Percentiles rank a stretch among this genome's conserved stretches.
Evolutionary conservation across 2,113 vertebrate species (phyloP).

Genomic region (Aplodontia rufa): DNA sequence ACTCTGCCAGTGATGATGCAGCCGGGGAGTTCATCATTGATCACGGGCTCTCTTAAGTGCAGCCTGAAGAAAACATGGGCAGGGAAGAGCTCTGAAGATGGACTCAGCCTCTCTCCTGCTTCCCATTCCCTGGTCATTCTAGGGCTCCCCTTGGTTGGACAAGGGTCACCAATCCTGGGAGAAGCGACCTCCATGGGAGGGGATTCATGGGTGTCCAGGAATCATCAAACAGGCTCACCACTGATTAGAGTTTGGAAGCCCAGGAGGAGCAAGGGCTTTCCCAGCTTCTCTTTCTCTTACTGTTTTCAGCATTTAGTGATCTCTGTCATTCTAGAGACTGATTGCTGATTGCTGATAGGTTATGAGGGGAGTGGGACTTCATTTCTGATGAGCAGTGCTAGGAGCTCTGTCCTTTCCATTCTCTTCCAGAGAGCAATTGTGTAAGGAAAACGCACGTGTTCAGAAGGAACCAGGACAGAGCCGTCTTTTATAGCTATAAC

Average conservation of each 20-base stretch:
- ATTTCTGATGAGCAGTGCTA: neutral
- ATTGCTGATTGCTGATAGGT: neutral
- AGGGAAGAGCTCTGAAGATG: neutral
- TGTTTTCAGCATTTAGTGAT: neutral
- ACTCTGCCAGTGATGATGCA: slow-evolving; percentile 89
- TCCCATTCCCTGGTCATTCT: too few species aligned
- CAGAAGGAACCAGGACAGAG: neutral
- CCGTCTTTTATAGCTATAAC: neutral
- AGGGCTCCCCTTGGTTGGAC: too few species aligned
- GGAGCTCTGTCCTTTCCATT: neutral
- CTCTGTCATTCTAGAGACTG: neutral
- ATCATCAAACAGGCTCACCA: neutral
- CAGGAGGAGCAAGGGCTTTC: too few species aligned
- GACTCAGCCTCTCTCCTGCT: neutral
- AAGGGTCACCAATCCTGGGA: neutral
- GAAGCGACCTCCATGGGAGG: too few species aligned
- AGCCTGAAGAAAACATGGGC: slow-evolving; percentile 75
- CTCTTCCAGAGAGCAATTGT: neutral
- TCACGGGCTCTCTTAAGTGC: slow-evolving; percentile 69
- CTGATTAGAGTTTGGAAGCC: neutral
- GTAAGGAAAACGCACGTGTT: neutral
- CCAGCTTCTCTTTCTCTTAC: neutral
- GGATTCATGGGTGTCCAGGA: neutral
- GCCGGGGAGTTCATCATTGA: slow-evolving; percentile 90
- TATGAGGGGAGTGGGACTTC: neutral